Base-by-base conservation (phyloP, 1,140 invertebrate genomes). In the Drosophila nigrodunni region DNA sequence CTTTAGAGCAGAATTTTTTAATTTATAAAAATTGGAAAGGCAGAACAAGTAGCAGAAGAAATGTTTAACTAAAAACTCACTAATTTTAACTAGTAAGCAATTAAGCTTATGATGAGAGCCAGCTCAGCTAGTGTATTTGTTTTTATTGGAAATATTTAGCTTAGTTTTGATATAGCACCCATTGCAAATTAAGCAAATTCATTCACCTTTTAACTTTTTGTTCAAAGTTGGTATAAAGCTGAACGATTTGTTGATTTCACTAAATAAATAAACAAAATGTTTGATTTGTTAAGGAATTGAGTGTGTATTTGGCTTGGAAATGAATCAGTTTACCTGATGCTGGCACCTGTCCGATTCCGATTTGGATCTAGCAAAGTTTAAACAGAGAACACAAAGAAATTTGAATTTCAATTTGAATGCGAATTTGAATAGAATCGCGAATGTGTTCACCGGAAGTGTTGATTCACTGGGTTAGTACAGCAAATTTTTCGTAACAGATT, bases 241-340 rank as follows among this genome's bases (percentile, higher is more conserved):
- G 4, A 11, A 11, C 3, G 39, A 41, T 11, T 41, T 41, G 39
- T 41, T 41, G 21, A 10, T 30, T 50, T 10, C 30, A 11, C 15
- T 11, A 21, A 43, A 44, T 65, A 68, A 68, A 58, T 72, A 66
- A 58, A 58, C 69, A 66, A 13, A 43, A 35, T 59, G 70, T 74
- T 64, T 54, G 44, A 9, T 61, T 64, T 59, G 21, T 30, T 62
- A 21, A 58, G 35, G 35, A 35, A 47, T 39, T 69, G 34, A 39
- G 37, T 69, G n/a, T 72, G 15, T 66, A 49, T 59, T 43, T 50
- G 41, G 62, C 13, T 52, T 52, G 30, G 10, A 74, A 72, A 67
- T 86, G 83, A 87, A 61, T 87, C 83, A 87, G 80, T 60, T 74
- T 54, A 60, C 49, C 70, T 59, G 18, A 47, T 52, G 47, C 68